phyloP scores from a whole-genome alignment of 2,888 invertebrate genomes.

The Melikaiella ostensackeni region DNA sequence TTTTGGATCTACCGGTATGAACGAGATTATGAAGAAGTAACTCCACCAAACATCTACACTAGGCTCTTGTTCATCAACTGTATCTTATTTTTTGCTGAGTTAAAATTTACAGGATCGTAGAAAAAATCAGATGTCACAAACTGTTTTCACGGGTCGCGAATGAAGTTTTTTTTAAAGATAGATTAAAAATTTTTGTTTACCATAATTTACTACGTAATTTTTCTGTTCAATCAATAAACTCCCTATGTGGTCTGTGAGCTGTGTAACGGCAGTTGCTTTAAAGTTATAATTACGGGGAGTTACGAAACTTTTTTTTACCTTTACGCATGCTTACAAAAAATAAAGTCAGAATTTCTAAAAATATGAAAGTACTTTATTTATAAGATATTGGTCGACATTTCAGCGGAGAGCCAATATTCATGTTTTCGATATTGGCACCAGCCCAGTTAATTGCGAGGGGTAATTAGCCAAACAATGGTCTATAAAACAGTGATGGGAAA shows the following conservation, averaged over 20 bases:
- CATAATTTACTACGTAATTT: not conserved
- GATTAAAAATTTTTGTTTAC: not conserved
- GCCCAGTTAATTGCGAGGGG: constrained; percentile 67
- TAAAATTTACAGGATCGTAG: not conserved
- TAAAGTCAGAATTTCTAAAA: not conserved
- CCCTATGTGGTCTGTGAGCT: not conserved
- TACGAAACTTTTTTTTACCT: not conserved
- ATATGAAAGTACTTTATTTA: not conserved
- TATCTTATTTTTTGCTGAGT: not conserved
- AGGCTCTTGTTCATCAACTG: not conserved
- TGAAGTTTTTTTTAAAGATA: not conserved
- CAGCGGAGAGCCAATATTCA: not conserved
- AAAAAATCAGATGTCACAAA: not conserved
- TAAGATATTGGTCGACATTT: not conserved
- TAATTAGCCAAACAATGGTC: no score
- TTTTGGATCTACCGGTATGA: constrained; percentile 95
- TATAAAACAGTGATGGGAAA: no score
- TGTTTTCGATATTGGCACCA: constrained; percentile 57
- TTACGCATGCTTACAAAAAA: not conserved
- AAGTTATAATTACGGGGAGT: not conserved
- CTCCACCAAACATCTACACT: not conserved
- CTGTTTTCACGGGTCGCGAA: not conserved
- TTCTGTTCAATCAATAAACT: not conserved
- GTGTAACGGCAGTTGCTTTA: not conserved
- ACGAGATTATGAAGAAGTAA: constrained; percentile 74